phyloP scores from a whole-genome alignment of 2,888 invertebrate genomes.

The Cylindroiulus punctatus region DNA sequence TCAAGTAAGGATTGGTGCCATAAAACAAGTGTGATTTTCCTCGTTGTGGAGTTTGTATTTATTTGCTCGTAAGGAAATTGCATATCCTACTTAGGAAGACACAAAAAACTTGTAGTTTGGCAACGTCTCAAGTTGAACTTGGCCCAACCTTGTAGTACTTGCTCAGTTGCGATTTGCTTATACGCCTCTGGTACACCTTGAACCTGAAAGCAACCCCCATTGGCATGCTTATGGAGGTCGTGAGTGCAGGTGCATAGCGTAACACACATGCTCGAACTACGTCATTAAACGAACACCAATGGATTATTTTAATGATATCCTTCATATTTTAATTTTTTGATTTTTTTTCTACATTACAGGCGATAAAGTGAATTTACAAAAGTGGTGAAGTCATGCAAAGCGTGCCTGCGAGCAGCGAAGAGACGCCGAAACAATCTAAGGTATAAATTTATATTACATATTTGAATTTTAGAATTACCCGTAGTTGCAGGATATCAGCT shows the following conservation, averaged over 20 bases:
- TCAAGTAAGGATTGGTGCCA: background rate
- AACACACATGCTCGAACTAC: slow-evolving; percentile 21
- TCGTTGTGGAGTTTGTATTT: background rate
- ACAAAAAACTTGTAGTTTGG: slow-evolving; percentile 15
- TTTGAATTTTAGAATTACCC: too few species aligned
- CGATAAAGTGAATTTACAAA: background rate
- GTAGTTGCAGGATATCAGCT: too few species aligned
- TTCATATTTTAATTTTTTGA: background rate
- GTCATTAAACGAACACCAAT: background rate
- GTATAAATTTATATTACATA: too few species aligned
- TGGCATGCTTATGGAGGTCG: background rate
- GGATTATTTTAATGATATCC: background rate
- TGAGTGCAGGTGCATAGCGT: background rate
- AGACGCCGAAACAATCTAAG: too few species aligned
- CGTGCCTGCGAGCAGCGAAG: background rate
- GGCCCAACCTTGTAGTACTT: slow-evolving; percentile 13
- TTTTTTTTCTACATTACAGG: slow-evolving; percentile 21
- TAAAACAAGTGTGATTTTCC: slow-evolving; percentile 11
- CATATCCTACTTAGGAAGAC: slow-evolving; percentile 3
- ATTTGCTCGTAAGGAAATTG: background rate
- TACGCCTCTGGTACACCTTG: slow-evolving; percentile 13
- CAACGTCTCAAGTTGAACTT: slow-evolving; percentile 40
- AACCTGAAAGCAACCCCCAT: background rate
- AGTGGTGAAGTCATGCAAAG: background rate
- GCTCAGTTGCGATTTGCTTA: too few species aligned